phyloP scores from a whole-genome alignment of 2,797 vertebrate genomes.

The Chelonia mydas region DNA sequence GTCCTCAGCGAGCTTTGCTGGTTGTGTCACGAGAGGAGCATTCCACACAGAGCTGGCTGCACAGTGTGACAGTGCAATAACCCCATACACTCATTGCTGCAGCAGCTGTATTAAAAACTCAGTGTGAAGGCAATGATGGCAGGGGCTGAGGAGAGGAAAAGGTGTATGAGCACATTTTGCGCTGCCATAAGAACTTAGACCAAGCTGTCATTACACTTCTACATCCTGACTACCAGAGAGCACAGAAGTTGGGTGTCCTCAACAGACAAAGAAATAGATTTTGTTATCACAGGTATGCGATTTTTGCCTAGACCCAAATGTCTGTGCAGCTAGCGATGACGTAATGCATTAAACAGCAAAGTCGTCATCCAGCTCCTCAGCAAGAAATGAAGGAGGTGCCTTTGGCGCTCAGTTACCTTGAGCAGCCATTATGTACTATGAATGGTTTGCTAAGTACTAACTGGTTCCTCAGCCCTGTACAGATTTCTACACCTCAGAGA shows the following conservation, averaged over 20 bases:
- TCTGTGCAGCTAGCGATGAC: background rate
- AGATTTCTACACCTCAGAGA: background rate
- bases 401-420: background rate
- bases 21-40: background rate
- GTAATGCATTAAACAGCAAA: background rate
- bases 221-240: background rate
- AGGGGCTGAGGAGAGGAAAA: background rate
- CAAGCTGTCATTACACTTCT: background rate
- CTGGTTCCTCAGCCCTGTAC: background rate
- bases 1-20: constrained; percentile 20
- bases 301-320: background rate
- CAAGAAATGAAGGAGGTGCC: background rate
- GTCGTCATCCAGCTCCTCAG: background rate
- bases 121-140: background rate
- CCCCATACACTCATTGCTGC: background rate
- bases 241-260: background rate
- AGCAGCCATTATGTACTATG: background rate
- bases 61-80: background rate
- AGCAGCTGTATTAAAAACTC: background rate
- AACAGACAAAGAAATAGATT: background rate
- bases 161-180: background rate
- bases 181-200: background rate
- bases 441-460: background rate
- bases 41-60: background rate
- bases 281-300: background rate